Evolutionary conservation across 1,140 invertebrate species (phyloP), one percentile per base, ranked within the genome.

Genomic region (Leptestheria dahalacensis): DNA sequence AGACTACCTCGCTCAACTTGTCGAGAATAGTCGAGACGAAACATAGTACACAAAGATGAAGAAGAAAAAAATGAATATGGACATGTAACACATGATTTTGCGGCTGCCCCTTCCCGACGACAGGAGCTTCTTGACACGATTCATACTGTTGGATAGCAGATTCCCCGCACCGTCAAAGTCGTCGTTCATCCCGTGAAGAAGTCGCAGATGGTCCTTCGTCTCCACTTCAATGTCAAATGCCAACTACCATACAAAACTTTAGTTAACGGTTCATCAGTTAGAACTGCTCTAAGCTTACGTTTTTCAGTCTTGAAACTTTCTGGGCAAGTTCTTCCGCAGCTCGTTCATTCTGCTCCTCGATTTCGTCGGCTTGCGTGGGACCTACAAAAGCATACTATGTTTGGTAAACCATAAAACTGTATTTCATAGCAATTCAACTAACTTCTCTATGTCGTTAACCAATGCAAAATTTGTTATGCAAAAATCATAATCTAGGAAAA

Each of bases 211-310:
- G 23, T 48, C 33, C 47, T 61, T 61, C 2, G 51, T 56, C 25
- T 61, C 60, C 28, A 56, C 18, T 25, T 61, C 60, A 26, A 56
- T 57, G 20, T 57, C 51, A 56, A 61, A 61, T 20, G 54, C 55
- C 48, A 57, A 49, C 54, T 51, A 15, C n/a, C 3, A 41, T 2
- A 57, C 15, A 61, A 57, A 46, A 15, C 11, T 28, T 12, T 48
- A 50, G 3, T 9, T 47, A 18, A 6, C 6, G 29, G 3, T 21
- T 48, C 9, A 58, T 2, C 24, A 21, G 11, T 48, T 57, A 46
- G 15, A 2, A 47, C 11, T 15, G 0, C 24, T 46, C 0, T 18
- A 25, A 48, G 24, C 29, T 56, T 61, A 61, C 48, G 48, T 21
- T 55, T 57, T 61, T 57, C 28, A 51, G 50, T 11, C 48, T 21